Percentiles rank a stretch among this genome's conserved stretches.
Conservation (phyloP, 2,888 invertebrate genomes). For the Melipona beecheii region DNA sequence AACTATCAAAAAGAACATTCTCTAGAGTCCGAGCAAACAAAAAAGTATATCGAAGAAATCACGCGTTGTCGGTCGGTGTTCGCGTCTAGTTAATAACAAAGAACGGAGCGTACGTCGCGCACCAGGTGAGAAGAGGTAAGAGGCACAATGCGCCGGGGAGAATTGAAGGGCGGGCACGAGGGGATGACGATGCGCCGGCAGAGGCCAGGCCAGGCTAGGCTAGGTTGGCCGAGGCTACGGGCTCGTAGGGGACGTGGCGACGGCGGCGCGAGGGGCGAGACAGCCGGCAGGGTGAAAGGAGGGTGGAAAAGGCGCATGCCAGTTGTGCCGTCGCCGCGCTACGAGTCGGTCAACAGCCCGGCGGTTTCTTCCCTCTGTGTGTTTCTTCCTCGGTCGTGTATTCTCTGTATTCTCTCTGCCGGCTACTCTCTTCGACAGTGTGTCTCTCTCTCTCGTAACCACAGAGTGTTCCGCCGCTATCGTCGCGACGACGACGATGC, state of each 20-base stretch:
- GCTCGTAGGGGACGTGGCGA: constrained; percentile 4
- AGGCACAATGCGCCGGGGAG: constrained; percentile 65
- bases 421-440: background rate
- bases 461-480: no score
- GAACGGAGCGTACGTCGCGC: no score
- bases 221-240: constrained; percentile 21
- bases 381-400: background rate
- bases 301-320: constrained; percentile 73
- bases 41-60: no score
- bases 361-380: constrained; percentile 28
- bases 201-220: constrained; percentile 15
- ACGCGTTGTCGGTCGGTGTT: no score
- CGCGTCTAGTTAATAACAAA: no score
- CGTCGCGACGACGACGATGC: background rate
- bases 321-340: constrained; percentile 80
- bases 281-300: constrained; percentile 57
- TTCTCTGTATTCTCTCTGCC: no score
- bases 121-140: constrained; percentile 25
- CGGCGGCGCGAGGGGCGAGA: constrained; percentile 27
- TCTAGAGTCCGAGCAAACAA: no score
- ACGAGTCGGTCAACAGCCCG: constrained; percentile 70
- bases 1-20: no score
- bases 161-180: constrained; percentile 40
- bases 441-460: background rate
- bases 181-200: constrained; percentile 32